Evolutionary conservation across 2,888 invertebrate species (phyloP).

Genomic region (Andricus curvator): DNA sequence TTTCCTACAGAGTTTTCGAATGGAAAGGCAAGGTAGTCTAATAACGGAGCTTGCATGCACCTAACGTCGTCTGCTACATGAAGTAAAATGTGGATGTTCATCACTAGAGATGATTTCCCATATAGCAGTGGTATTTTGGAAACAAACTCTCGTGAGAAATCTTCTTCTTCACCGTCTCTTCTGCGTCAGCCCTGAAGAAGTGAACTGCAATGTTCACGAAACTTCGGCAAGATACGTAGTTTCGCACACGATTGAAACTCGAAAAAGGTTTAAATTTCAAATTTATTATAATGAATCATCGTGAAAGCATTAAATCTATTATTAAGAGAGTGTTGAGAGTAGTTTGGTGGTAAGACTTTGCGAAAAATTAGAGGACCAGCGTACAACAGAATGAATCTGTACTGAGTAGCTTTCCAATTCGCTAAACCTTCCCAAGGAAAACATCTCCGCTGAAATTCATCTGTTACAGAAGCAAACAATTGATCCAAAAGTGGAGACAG

Average conservation of each 20-base stretch:
- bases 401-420: constrained; percentile 58
- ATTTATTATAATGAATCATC: no score
- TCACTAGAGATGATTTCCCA: constrained; percentile 5
- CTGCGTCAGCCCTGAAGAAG: no score
- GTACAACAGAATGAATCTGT: constrained; percentile 45
- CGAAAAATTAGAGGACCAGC: constrained; percentile 46
- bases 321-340: constrained; percentile 54
- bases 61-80: constrained; percentile 44
- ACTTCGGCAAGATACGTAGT: no score
- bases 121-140: not conserved
- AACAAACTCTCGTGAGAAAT: not conserved
- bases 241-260: no score
- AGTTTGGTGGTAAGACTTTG: constrained; percentile 39
- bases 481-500: constrained; percentile 39
- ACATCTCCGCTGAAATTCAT: constrained; percentile 58
- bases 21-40: constrained; percentile 43
- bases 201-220: no score
- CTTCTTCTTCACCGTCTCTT: no score
- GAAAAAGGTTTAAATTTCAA: no score
- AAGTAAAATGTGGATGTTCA: constrained; percentile 38
- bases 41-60: constrained; percentile 6
- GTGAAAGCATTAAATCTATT: no score
- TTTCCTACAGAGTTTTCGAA: constrained; percentile 45
- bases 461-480: constrained; percentile 50
- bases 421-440: constrained; percentile 48